phyloP scores from a whole-genome alignment of 2,113 vertebrate species.

The Aldabrachelys gigantea region DNA sequence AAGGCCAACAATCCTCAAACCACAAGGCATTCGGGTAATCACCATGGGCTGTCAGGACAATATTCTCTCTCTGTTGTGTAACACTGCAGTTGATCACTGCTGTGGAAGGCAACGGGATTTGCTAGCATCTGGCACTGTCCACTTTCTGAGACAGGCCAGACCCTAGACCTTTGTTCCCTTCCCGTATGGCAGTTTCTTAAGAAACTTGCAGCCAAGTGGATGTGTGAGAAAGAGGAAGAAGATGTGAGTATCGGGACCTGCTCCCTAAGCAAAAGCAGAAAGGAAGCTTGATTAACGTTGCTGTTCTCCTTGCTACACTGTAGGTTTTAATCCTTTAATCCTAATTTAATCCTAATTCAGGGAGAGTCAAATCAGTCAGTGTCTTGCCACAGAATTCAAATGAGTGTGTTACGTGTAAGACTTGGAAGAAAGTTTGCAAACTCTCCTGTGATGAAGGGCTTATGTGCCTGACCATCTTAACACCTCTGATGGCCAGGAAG shows the following conservation, averaged over 20 bases:
- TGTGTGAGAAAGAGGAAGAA: background rate
- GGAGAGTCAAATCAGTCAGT: background rate
- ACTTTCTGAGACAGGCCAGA: fast-evolving
- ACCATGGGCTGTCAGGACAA: background rate
- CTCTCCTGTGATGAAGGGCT: background rate
- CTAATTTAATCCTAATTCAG: background rate
- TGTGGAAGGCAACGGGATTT: background rate
- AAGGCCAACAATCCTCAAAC: background rate
- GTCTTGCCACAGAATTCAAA: background rate
- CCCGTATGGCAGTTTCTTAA: background rate
- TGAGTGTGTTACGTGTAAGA: background rate
- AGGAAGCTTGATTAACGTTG: background rate
- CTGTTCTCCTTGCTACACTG: background rate
- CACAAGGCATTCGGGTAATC: fast-evolving
- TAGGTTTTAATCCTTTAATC: background rate
- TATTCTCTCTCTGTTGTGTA: background rate
- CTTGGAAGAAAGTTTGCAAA: background rate
- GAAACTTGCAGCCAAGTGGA: background rate
- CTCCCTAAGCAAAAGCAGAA: background rate
- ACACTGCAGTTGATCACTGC: background rate
- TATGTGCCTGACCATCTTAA: background rate
- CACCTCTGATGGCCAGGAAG: background rate
- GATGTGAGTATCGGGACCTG: background rate
- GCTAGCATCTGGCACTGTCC: background rate
- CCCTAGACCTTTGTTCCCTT: background rate